These are phyloP conservation scores for Poeciliopsis infans DNA, from an alignment of 2,797 vertebrate species.

Conservation along the genomic window DNA sequence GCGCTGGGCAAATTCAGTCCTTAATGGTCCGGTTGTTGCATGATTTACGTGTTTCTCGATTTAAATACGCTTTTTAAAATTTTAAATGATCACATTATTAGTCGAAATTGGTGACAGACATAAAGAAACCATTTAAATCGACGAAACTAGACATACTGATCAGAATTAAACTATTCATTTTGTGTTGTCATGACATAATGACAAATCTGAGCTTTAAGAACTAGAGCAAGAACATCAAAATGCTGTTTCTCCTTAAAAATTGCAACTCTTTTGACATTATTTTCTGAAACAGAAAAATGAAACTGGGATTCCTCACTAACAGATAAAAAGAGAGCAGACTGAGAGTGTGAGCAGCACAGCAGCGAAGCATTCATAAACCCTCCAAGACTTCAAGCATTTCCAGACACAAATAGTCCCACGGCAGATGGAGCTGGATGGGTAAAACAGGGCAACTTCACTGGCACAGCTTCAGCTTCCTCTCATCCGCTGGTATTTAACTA, in stretches of 20 bases:
- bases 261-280: neutral
- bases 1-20: neutral
- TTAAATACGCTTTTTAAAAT: neutral
- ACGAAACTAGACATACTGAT: neutral
- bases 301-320: neutral
- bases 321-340: neutral
- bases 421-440: neutral
- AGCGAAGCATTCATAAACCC: neutral
- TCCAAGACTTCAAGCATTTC: neutral
- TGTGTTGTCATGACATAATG: neutral
- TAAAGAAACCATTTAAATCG: neutral
- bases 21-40: neutral
- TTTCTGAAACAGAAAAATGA: neutral
- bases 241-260: neutral
- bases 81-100: neutral
- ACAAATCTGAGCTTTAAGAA: neutral
- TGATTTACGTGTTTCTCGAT: neutral
- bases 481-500: neutral
- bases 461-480: neutral
- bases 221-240: neutral
- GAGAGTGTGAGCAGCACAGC: neutral
- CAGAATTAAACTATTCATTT: neutral
- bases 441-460: neutral
- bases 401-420: neutral
- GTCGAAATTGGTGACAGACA: neutral